Conservation (phyloP, 2,888 invertebrate genomes). For the Blastobasis lacticolella region DNA sequence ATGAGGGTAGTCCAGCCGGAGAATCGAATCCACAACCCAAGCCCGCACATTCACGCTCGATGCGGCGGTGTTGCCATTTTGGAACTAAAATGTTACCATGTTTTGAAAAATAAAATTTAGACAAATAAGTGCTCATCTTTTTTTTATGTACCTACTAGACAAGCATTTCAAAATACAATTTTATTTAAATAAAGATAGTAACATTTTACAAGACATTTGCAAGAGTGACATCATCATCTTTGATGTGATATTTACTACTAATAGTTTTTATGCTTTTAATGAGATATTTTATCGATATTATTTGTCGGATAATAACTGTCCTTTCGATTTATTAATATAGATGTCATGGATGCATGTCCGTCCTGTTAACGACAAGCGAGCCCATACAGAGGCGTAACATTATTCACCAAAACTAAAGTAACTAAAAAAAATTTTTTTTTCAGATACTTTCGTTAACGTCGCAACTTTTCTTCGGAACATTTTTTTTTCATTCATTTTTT, state of each 20-base stretch:
- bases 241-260: constrained; percentile 21
- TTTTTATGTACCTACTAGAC: constrained; percentile 10
- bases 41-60: constrained; percentile 73
- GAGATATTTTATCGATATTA: not conserved
- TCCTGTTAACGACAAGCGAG: constrained; percentile 72
- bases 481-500: constrained; percentile 9
- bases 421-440: constrained; percentile 1
- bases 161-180: constrained; percentile 1
- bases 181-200: not conserved
- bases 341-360: constrained; percentile 39
- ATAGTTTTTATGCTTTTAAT: constrained; percentile 1
- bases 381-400: constrained; percentile 61
- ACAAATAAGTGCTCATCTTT: not conserved
- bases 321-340: constrained; percentile 11
- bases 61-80: constrained; percentile 44
- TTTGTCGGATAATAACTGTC: not conserved
- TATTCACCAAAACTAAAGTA: constrained; percentile 24
- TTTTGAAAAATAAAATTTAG: not conserved
- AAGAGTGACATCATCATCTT: constrained; percentile 20
- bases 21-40: constrained; percentile 57
- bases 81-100: constrained; percentile 15
- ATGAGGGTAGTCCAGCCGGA: not conserved
- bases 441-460: not conserved
- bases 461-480: constrained; percentile 1
- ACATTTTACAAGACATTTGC: not conserved